Evolutionary conservation across 2,113 vertebrate genomes (phyloP).

Genomic region (Mormyrus iriodes): DNA sequence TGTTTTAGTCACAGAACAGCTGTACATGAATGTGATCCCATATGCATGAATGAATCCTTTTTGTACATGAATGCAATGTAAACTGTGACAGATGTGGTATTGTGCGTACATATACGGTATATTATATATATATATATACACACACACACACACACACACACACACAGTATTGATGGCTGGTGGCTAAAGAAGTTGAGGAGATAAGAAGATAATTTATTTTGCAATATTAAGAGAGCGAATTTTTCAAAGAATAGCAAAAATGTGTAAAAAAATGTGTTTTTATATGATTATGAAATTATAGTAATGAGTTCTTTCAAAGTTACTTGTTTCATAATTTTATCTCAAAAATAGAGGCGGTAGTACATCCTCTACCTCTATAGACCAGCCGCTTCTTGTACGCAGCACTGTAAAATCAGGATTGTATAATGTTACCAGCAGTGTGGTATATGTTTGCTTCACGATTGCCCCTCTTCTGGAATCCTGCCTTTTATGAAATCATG

Average conservation of each 20-base stretch:
- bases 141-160: too few species aligned
- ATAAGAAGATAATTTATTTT: neutral
- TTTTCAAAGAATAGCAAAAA: neutral
- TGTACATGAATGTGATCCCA: neutral
- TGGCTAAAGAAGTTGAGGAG: neutral
- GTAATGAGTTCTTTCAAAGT: neutral
- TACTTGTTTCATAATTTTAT: neutral
- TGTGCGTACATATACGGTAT: neutral
- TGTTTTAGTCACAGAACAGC: neutral
- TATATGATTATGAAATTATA: neutral
- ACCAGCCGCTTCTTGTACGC: neutral
- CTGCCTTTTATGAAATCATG: neutral
- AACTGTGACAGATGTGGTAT: neutral
- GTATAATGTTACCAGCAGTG: neutral
- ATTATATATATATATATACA: neutral
- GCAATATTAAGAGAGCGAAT: neutral
- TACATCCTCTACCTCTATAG: neutral
- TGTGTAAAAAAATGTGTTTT: neutral
- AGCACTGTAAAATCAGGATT: neutral
- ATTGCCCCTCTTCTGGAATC: neutral
- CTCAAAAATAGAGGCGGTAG: neutral
- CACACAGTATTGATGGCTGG: neutral
- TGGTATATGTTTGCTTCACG: neutral
- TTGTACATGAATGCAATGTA: neutral
- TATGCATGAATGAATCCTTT: neutral